Evolutionary conservation across 2,113 vertebrate species (phyloP).

Genomic region (Pipa parva): DNA sequence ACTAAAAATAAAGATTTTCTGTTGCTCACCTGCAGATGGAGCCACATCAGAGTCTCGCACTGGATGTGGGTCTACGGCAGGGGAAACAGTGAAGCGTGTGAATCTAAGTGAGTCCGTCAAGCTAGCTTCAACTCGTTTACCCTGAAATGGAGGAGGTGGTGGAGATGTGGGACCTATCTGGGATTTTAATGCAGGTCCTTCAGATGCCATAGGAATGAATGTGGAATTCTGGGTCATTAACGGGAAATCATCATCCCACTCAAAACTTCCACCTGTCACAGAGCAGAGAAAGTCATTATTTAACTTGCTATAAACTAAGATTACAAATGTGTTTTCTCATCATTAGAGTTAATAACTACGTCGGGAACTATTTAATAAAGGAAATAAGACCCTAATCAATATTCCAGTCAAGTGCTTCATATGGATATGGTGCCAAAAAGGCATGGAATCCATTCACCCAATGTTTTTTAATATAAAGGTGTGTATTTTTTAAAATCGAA

Average conservation of each 20-base stretch:
- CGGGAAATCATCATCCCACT: conserved; percentile 75
- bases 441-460: no score
- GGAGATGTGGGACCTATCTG: conserved; percentile 26
- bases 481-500: no score
- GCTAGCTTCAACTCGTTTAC: conserved; percentile 55
- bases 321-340: no score
- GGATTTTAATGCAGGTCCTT: conserved; percentile 21
- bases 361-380: no score
- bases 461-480: no score
- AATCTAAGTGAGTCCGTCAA: conserved; percentile 63
- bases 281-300: background rate
- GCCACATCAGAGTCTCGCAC: conserved; percentile 42
- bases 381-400: no score
- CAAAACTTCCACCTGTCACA: conserved; percentile 72
- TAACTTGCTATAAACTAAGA: no score
- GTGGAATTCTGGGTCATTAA: conserved; percentile 53
- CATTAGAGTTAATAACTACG: no score
- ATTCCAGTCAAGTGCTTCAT: no score
- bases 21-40: conserved; percentile 34
- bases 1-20: background rate
- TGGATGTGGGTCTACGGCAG: conserved; percentile 75
- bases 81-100: conserved; percentile 86
- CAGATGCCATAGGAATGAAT: conserved; percentile 42
- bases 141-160: conserved; percentile 45
- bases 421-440: no score